Conservation (phyloP, 2,113 vertebrate species). For the Brienomyrus brachyistius region DNA sequence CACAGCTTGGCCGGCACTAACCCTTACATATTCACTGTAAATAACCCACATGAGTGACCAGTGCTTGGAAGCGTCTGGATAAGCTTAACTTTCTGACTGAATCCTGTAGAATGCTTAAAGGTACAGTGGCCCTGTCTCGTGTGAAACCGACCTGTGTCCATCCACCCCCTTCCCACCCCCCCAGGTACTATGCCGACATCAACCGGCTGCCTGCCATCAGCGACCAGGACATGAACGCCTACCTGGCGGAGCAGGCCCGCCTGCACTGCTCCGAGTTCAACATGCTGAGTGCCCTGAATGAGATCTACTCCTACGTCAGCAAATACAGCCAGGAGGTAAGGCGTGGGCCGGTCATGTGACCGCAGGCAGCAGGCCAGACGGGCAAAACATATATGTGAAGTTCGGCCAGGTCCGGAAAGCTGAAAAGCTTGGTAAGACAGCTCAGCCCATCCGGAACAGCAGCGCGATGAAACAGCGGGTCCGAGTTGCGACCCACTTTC, state of each 20-base stretch:
- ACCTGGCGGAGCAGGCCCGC: conserved; percentile 93
- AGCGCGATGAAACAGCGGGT: neutral
- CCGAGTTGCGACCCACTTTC: neutral
- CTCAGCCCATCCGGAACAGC: neutral
- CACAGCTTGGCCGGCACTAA: neutral
- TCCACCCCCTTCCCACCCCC: neutral
- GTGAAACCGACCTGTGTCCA: conserved; percentile 75
- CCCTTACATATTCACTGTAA: neutral
- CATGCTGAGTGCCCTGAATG: conserved; percentile 92
- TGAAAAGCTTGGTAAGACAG: neutral
- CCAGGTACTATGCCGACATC: conserved; percentile 96
- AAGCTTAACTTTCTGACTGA: conserved; percentile 74
- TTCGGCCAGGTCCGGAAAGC: neutral
- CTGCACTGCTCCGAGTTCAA: conserved; percentile 90
- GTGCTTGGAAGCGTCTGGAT: neutral
- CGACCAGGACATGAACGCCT: conserved; percentile 98
- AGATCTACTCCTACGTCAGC: conserved; percentile 97
- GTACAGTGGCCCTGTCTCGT: neutral
- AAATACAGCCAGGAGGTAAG: conserved; percentile 96
- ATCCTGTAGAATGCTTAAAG: conserved; percentile 76
- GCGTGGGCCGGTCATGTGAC: neutral
- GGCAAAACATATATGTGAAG: neutral
- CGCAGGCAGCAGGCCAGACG: neutral
- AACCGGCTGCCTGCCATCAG: conserved; percentile 91
- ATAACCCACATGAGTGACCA: neutral